Base-by-base conservation (phyloP, 2,888 invertebrate species). In the Tenthredo distinguenda region DNA sequence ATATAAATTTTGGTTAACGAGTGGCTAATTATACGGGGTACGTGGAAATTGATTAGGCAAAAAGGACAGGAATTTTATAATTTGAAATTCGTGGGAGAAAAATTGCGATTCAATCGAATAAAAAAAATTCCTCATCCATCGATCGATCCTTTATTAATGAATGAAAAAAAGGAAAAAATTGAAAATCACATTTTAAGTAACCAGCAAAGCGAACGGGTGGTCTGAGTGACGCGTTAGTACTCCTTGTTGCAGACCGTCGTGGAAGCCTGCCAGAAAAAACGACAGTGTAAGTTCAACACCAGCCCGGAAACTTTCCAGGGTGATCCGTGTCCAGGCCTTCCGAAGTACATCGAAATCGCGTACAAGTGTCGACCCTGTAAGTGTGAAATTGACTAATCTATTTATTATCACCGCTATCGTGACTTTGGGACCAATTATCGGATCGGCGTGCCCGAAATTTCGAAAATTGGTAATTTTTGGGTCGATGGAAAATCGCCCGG, bases 341-440 rank as follows among this genome's bases (percentile, higher is more conserved):
- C 97, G 88, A 98, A 99, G 94, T 99, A 98, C 95, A 97, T 99
- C 89, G 98, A 99, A 95, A 98, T 99, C 88, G 98, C 98, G 90
- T 99, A 98, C 95, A 99, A 99, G 94, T 99, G 99, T 95, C 96
- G 98, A 94, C 99, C 99, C 92, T 98, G 99, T 99, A 95, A 98
- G 97, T 97, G 94, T 37, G 0, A 55, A 55, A 12, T 55, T 15
- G 15, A 31, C 7, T 9, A 15, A 55, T 18, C 3, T 7, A 34
- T 34, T 43, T 21, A 74, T 74, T 21, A 34, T n/a, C 37, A 12
- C 1, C 3, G 18, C 18, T 55, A 26, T 62, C 26, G 62, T 26
- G 6, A 7, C 1, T 55, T n/a, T 55, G 55, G 18, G 18, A 55
- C n/a, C 55, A n/a, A 55, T 55, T 55, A 55, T 55, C 55, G 55